Base-by-base conservation (phyloP, 2,888 invertebrate genomes). In the Lochmaea capreae region DNA sequence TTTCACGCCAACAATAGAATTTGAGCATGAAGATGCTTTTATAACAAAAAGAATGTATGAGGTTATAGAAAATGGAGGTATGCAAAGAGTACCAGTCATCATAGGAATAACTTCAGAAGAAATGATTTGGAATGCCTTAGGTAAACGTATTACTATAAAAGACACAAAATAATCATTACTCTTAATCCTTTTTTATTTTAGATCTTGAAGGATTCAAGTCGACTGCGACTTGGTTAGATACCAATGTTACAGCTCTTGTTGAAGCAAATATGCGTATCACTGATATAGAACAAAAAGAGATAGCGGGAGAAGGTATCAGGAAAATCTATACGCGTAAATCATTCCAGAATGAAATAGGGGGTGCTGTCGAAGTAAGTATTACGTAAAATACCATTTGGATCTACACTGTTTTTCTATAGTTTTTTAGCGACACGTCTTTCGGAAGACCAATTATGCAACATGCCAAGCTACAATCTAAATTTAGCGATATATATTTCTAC, bases 21-120 rank as follows among this genome's bases (percentile, higher is more conserved):
- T 74, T 18, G 76, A 79, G 26, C 78, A 79, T 59, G 77, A 79
- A 33, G 75, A 71, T 22, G 80, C 80, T 10, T 77, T 81, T 62
- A 72, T 81, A 11, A 80, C 79, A 0, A 63, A 78, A 49, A 43
- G 71, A 0, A 79, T 78, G 79, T 80, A 80, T 58, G 77, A 76
- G 58, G 65, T 72, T 4, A 42, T 80, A 22, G 72, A 71, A 26
- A 70, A 70, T 12, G 81, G 81, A 8, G 65, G 73, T 16, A 71
- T 79, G 49, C 57, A 69, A 12, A 75, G 73, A 67, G 78, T 79
- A 6, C 79, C 81, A 6, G 43, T 79, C 3, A 74, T 81, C 10
- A 78, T 80, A n/a, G 81, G 81, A 4, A 78, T 79, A 22, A 75
- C 73, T 68, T 81, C 81, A 1, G 81, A 80, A 74, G 80, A 81